Percentiles rank a stretch among this genome's conserved stretches.
These are phyloP conservation scores for Oeneis ivallda DNA, from an alignment of 2,888 invertebrate genomes.

Conservation along the genomic window DNA sequence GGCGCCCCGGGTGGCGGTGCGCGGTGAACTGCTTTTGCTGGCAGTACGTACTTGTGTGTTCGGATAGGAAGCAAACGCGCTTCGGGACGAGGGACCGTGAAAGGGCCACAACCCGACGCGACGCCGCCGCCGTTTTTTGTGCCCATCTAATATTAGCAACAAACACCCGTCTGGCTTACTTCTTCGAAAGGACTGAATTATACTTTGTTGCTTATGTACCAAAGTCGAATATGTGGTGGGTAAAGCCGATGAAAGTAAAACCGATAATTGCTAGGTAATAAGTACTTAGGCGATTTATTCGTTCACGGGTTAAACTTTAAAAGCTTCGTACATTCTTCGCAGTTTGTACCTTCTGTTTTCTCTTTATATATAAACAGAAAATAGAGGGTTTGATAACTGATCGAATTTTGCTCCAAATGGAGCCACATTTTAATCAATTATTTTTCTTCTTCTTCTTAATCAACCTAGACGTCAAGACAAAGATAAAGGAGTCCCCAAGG, in stretches of 20 bases:
- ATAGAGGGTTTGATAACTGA: no score
- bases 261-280: conserved; percentile 22
- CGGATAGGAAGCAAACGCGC: conserved; percentile 46
- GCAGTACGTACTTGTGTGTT: conserved; percentile 43
- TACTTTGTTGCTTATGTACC: conserved; percentile 33
- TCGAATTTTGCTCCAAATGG: no score
- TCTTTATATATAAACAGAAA: neutral
- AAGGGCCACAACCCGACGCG: conserved; percentile 66
- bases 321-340: neutral
- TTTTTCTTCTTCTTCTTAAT: no score
- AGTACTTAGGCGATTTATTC: conserved; percentile 25
- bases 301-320: conserved; percentile 9
- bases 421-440: no score
- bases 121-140: conserved; percentile 63
- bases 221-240: conserved; percentile 31
- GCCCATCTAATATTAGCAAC: conserved; percentile 71
- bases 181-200: conserved; percentile 50
- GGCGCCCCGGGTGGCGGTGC: conserved; percentile 58
- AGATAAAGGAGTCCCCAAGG: no score
- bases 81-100: conserved; percentile 63
- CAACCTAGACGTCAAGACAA: no score
- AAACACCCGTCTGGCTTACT: conserved; percentile 60
- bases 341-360: neutral
- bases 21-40: conserved; percentile 57
- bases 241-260: conserved; percentile 37